A percentile compares a stretch with the other conserved stretches of the same genome.
These are phyloP conservation scores for Chrysolina oricalcia DNA, from an alignment of 2,888 invertebrate genomes.

Conservation along the genomic window DNA sequence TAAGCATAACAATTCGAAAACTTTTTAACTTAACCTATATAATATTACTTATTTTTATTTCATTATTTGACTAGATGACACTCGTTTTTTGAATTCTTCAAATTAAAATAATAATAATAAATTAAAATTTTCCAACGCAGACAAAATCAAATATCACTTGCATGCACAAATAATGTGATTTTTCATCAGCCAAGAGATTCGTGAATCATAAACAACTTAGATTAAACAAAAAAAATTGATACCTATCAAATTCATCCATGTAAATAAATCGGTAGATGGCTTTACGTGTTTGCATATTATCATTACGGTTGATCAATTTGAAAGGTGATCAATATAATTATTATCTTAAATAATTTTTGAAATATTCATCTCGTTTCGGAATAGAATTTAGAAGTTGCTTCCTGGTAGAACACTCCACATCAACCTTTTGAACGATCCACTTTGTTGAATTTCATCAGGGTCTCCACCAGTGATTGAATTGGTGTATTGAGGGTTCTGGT, in stretches of 20 bases:
- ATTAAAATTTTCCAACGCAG: constrained; percentile 52
- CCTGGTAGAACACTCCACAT: constrained; percentile 93
- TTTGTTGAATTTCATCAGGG: constrained; percentile 91
- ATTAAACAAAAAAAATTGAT: constrained; percentile 48
- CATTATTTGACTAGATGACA: constrained; percentile 67
- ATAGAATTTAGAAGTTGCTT: constrained; percentile 72
- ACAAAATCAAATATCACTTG: constrained; percentile 52
- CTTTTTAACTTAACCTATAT: constrained; percentile 5
- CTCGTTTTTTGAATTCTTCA: constrained; percentile 64
- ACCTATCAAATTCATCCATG: constrained; percentile 65
- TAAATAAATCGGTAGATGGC: constrained; percentile 59
- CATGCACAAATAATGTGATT: constrained; percentile 53
- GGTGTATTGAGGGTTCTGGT: constrained; percentile 62
- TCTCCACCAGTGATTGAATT: constrained; percentile 80
- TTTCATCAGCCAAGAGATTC: constrained; percentile 43
- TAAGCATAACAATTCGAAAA: constrained; percentile 35
- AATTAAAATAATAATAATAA: constrained; percentile 52
- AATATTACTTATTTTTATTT: constrained; percentile 30
- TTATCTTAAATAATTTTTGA: constrained; percentile 46
- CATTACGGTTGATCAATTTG: constrained; percentile 56
- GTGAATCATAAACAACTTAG: not conserved
- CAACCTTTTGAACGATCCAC: constrained; percentile 92
- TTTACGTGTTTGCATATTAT: constrained; percentile 66
- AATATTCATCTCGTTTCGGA: constrained; percentile 46
- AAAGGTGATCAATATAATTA: constrained; percentile 57